Conservation (phyloP, 1,140 invertebrate species). For the Bombus huntii region DNA sequence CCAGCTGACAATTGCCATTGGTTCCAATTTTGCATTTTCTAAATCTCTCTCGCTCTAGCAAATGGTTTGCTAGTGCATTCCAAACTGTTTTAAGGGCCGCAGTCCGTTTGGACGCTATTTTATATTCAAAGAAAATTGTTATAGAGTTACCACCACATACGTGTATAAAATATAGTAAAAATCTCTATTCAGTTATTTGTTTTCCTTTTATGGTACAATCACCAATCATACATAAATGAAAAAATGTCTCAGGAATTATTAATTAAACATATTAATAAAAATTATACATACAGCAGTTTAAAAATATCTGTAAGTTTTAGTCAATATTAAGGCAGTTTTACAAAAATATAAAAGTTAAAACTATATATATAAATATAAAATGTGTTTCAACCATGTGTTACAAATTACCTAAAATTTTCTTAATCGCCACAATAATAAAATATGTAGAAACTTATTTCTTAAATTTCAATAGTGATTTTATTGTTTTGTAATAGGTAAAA, state of each 20-base stretch:
- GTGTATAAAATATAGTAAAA: constrained; percentile 15
- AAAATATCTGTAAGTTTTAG: neutral
- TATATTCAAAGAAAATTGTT: constrained; percentile 74
- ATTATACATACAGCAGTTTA: constrained; percentile 3
- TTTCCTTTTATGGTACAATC: neutral
- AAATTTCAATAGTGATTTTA: neutral
- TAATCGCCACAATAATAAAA: neutral
- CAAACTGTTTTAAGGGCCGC: constrained; percentile 73
- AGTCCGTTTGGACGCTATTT: constrained; percentile 78
- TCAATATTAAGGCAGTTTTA: neutral
- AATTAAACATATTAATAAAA: neutral
- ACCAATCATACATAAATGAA: constrained; percentile 16
- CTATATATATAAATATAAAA: neutral
- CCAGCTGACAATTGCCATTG: constrained; percentile 80
- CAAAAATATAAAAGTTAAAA: neutral
- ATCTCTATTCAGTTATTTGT: constrained; percentile 22
- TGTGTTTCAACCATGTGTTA: constrained; percentile 3
- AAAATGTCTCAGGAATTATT: neutral
- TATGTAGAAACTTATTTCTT: neutral
- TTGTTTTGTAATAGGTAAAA: neutral
- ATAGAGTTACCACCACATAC: constrained; percentile 49
- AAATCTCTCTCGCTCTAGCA: constrained; percentile 66
- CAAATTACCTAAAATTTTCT: neutral
- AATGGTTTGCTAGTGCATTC: constrained; percentile 69
- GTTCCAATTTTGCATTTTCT: constrained; percentile 82